These are phyloP conservation scores for Limnephilus auricula DNA, from an alignment of 2,888 invertebrate species.

Conservation along the genomic window DNA sequence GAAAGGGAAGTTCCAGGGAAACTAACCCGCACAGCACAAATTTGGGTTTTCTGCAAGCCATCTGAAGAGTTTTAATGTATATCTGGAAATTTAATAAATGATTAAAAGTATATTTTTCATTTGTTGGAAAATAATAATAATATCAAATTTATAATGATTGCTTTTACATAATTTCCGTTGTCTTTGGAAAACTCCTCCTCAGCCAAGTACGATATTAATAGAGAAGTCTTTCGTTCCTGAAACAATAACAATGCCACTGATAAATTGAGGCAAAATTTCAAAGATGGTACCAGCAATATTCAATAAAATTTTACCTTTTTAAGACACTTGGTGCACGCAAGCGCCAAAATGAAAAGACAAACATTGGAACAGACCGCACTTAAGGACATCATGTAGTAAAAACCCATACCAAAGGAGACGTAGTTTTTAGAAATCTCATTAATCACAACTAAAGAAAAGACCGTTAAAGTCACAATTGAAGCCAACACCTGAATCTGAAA, in stretches of 20 bases:
- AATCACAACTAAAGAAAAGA: too few relatives aligned
- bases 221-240: conserved; percentile 24
- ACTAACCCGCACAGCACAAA: not conserved
- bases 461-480: too few relatives aligned
- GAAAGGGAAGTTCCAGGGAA: conserved; percentile 8
- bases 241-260: not conserved
- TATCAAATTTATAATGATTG: too few relatives aligned
- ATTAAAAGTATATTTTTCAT: too few relatives aligned
- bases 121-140: too few relatives aligned
- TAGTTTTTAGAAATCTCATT: not conserved
- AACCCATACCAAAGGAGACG: not conserved
- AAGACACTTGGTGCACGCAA: not conserved
- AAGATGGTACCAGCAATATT: too few relatives aligned
- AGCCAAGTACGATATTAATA: not conserved
- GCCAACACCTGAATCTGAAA: too few relatives aligned
- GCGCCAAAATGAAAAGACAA: not conserved
- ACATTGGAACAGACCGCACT: not conserved
- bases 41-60: not conserved
- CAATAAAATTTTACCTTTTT: not conserved
- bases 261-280: too few relatives aligned
- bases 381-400: not conserved
- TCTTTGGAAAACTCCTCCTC: not conserved
- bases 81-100: not conserved
- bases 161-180: not conserved
- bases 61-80: not conserved